These are phyloP conservation scores for Circaetus gallicus DNA, from an alignment of 2,113 vertebrate genomes.

Conservation along the genomic window DNA sequence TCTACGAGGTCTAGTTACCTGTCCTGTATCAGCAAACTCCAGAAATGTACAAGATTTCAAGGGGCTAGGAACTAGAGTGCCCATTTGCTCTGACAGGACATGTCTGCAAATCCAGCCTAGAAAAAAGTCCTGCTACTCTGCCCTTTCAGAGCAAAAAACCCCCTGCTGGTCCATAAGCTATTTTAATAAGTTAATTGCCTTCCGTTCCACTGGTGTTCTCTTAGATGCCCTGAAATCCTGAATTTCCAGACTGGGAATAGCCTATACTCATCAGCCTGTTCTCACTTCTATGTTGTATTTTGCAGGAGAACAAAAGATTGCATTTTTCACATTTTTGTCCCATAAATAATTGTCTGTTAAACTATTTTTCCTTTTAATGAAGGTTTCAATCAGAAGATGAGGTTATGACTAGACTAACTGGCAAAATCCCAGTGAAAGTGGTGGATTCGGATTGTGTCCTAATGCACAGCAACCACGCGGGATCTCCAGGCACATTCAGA, in stretches of 20 bases:
- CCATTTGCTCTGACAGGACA: neutral
- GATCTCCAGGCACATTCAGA: neutral
- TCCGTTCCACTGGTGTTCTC: neutral
- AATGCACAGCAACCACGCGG: neutral
- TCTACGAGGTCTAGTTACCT: neutral
- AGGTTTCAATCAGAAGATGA: neutral
- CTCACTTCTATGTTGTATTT: neutral
- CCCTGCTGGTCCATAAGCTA: neutral
- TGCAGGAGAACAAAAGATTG: neutral
- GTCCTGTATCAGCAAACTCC: neutral
- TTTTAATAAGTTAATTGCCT: neutral
- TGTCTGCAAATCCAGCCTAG: neutral
- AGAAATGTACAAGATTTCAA: neutral
- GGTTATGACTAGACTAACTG: neutral
- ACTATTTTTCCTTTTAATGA: slow-evolving; percentile 10
- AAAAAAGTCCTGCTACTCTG: neutral
- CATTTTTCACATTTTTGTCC: neutral
- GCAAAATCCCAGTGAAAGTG: neutral
- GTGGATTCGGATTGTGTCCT: neutral
- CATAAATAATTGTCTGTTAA: neutral
- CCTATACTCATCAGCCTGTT: neutral
- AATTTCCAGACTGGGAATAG: neutral
- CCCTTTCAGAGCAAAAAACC: neutral
- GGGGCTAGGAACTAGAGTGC: neutral
- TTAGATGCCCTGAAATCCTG: neutral